Base-by-base conservation (phyloP, 2,888 invertebrate genomes). In the Archaeoteleia sp. region DNA sequence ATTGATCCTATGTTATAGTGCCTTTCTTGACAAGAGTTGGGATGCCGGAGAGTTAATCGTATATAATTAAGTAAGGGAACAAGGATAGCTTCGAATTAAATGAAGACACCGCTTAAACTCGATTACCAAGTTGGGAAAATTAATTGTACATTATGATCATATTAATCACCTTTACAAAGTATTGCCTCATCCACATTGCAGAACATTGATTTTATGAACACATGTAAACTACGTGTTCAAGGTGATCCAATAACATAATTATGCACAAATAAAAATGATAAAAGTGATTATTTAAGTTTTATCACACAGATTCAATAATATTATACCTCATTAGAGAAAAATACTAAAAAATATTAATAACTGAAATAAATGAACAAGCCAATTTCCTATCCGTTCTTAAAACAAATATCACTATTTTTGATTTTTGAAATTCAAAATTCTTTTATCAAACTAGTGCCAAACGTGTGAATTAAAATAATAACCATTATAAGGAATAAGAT, bases 141-240 rank as follows among this genome's bases (percentile, higher is more conserved):
- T 60, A 69, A 67, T 68, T 40, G 37, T 27, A 46, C 42, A 54
- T 69, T 34, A 53, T 57, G 67, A 65, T 70, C 43, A 42, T 25
- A 75, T 75, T 48, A 74, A 75, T 76, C 74, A 73, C 75, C 72
- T 74, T 66, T 69, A 71, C 68, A 72, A 74, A 72, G 73, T 69
- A 73, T 70, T 73, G 71, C 70, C 67, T 70, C 72, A 71, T 71
- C 72, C 61, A 72, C 71, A 60, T 67, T 69, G 67, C 67, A 73
- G 70, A 72, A 74, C 70, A 72, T 73, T 67, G 72, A 71, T 73
- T 76, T 73, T 74, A 71, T 72, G 70, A 75, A 74, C 74, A 71
- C 66, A 74, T 60, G 67, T 71, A 69, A 70, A 66, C 61, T 46
- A 57, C 46, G 67, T 71, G 53, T 62, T 57, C 40, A 55, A 34